Conservation (phyloP, 2,113 vertebrate genomes). For the Elgaria multicarinata region DNA sequence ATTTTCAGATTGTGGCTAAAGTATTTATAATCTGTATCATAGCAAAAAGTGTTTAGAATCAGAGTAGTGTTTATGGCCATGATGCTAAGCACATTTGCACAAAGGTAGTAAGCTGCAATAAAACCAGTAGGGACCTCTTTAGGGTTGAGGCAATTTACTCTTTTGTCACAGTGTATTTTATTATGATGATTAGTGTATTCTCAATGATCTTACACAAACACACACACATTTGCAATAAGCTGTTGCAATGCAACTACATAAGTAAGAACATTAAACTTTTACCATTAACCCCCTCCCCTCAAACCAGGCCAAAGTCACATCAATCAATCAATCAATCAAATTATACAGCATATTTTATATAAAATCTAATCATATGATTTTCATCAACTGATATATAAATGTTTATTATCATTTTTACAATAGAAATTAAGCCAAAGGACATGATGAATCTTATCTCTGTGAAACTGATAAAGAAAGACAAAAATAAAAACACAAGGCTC, state of each 20-base stretch:
- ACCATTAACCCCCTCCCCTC: slow-evolving; percentile 49
- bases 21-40: neutral
- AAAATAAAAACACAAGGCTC: neutral
- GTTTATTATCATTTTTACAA: slow-evolving; percentile 31
- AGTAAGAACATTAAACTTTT: slow-evolving; percentile 49
- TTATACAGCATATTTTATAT: slow-evolving; percentile 42
- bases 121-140: neutral
- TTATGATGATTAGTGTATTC: neutral
- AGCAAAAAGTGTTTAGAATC: slow-evolving; percentile 8
- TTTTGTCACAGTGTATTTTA: neutral
- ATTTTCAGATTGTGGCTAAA: neutral
- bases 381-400: slow-evolving; percentile 37
- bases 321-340: slow-evolving; percentile 54
- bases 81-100: neutral
- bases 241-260: slow-evolving; percentile 1
- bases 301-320: slow-evolving; percentile 29
- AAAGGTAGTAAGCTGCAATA: neutral
- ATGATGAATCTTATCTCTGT: slow-evolving; percentile 17
- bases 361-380: neutral
- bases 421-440: slow-evolving; percentile 31
- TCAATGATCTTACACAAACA: neutral
- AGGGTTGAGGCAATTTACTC: neutral
- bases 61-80: slow-evolving; percentile 18
- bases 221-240: slow-evolving; percentile 17
- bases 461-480: slow-evolving; percentile 48